Conservation (phyloP, 2,113 vertebrate genomes). For the Ariopsis seemanni region DNA sequence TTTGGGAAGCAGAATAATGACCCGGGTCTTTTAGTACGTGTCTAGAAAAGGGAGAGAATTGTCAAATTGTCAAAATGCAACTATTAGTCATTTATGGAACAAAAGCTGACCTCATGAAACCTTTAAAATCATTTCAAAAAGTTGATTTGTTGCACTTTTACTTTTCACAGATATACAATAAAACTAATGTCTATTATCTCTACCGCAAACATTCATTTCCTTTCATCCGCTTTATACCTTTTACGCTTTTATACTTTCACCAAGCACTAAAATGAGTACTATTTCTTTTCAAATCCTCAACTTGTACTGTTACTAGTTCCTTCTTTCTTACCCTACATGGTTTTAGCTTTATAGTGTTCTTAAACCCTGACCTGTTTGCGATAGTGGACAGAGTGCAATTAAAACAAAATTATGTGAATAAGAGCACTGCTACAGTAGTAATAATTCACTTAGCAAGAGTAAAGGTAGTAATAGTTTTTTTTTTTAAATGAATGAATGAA, state of each 20-base stretch:
- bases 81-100: conserved; percentile 20
- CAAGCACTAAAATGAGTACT: background rate
- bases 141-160: conserved; percentile 22
- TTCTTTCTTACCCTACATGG: background rate
- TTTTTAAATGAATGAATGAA: too few species aligned
- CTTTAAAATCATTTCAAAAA: conserved; percentile 17
- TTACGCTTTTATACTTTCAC: background rate
- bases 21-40: background rate
- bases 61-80: conserved; percentile 7
- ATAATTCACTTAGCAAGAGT: background rate
- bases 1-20: conserved; percentile 22
- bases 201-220: conserved; percentile 8
- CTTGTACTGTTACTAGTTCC: background rate
- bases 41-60: conserved; percentile 9
- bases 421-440: background rate
- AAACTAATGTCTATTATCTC: background rate
- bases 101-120: conserved; percentile 26
- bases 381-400: background rate
- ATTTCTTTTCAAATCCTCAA: background rate
- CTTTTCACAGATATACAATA: conserved; percentile 24
- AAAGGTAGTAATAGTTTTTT: background rate
- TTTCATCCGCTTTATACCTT: conserved; percentile 3
- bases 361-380: background rate
- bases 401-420: background rate
- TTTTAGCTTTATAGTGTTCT: conserved; percentile 1